Base-by-base conservation (phyloP, 2,888 invertebrate species). In the Cantharis flavilabris region DNA sequence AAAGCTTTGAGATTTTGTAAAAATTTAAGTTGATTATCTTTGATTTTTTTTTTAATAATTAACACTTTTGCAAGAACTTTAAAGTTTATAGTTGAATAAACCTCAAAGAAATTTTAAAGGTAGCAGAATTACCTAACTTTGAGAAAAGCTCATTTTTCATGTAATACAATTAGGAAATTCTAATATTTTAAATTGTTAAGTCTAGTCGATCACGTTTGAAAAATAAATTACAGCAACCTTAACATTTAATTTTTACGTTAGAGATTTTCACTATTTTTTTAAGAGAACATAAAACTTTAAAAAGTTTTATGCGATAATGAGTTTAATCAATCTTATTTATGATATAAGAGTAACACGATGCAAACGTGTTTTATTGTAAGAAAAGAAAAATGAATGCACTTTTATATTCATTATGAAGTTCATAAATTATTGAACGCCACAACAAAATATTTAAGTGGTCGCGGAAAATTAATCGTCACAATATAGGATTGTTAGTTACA, bases 301-400 rank as follows among this genome's bases (percentile, higher is more conserved):
- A 67, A 11, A 67, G 13, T 13, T 65, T 65, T 23, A 9, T 18
- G 18, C 9, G 23, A 23, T 23, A 26, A 23, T 23, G 26, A 18
- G 69, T 79, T 81, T 73, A 74, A 67, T 76, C 72, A 76, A 79
- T 80, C 71, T 80, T 79, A 78, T 80, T 81, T 80, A 81, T 79
- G 80, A 80, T 76, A 73, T 73, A 75, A 75, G 49, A 49, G 70
- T 75, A 75, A 74, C 73, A 73, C 73, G 81, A 64, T 76, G 72
- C 62, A 71, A 79, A 79, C 79, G 71, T 69, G 64, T 76, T 75
- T 73, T 77, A 77, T 77, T 80, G 76, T 74, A 73, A 71, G 67
- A 73, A 69, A 78, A 80, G 79, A 81, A 79, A 80, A 81, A 80
- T 79, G 79, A 75, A 73, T 67, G 76, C 63, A 73, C 76, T 77